These are phyloP conservation scores for Trematomus bernacchii DNA, from an alignment of 2,797 vertebrate species.

Conservation along the genomic window DNA sequence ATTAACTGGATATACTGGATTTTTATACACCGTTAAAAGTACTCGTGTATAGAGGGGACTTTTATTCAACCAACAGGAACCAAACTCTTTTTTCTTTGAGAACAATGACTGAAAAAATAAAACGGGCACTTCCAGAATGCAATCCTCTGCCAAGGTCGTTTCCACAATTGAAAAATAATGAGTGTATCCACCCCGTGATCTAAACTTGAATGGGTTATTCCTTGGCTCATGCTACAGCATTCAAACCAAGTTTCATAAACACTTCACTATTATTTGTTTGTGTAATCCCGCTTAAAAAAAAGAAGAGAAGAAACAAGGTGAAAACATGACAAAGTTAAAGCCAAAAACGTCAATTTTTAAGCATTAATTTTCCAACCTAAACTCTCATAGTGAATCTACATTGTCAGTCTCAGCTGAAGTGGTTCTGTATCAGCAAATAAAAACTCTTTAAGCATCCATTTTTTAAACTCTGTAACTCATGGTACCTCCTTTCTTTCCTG, in stretches of 20 bases:
- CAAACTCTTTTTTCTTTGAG: neutral
- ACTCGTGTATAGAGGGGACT: neutral
- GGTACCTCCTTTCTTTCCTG: neutral
- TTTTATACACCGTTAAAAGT: neutral
- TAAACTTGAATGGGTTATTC: too few relatives aligned
- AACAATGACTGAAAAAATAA: neutral
- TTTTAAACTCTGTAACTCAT: neutral
- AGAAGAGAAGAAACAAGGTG: too few relatives aligned
- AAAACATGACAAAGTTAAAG: neutral
- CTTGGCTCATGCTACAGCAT: too few relatives aligned
- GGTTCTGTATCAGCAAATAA: neutral
- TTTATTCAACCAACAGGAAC: neutral
- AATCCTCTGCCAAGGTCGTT: too few relatives aligned
- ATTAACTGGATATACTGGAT: neutral
- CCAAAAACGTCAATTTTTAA: neutral
- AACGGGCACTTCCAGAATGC: neutral
- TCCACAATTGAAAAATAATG: too few relatives aligned
- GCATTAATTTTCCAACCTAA: neutral
- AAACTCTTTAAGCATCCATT: neutral
- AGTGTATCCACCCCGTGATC: too few relatives aligned
- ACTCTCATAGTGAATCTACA: neutral
- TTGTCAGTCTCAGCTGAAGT: neutral
- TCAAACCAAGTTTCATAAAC: too few relatives aligned
- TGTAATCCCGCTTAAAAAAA: too few relatives aligned
- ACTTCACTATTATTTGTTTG: too few relatives aligned